Conservation (phyloP, 2,797 vertebrate species). For the Helarctos malayanus region DNA sequence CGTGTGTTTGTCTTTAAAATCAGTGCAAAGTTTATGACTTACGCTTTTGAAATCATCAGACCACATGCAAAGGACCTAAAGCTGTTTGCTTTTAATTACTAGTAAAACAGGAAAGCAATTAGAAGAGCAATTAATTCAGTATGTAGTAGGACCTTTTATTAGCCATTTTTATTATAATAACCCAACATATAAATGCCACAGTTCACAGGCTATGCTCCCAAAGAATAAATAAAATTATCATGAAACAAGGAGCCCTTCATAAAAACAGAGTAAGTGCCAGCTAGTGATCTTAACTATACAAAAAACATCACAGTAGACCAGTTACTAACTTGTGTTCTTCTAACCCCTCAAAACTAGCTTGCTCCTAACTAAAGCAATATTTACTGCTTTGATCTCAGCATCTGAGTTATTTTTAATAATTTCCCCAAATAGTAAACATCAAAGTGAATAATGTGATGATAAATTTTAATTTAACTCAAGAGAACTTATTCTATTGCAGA, state of each 20-base stretch:
- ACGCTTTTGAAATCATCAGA: conserved; percentile 61
- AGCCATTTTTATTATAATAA: conserved; percentile 53
- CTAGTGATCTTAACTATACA: background rate
- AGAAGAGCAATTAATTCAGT: conserved; percentile 64
- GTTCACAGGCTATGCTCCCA: background rate
- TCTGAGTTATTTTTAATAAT: conserved; percentile 19
- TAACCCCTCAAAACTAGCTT: background rate
- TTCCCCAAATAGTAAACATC: background rate
- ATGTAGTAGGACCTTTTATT: conserved; percentile 49
- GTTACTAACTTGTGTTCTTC: background rate
- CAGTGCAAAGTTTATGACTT: conserved; percentile 61
- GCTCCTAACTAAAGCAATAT: background rate
- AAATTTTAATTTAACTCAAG: conserved; percentile 40
- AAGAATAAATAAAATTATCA: conserved; percentile 58
- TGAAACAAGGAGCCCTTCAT: background rate
- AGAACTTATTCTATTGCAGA: conserved; percentile 3
- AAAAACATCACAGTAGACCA: background rate
- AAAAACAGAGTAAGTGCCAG: background rate
- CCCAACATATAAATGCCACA: conserved; percentile 22
- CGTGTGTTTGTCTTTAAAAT: conserved; percentile 75
- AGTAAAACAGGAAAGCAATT: conserved; percentile 72
- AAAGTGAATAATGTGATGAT: background rate
- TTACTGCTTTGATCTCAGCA: background rate
- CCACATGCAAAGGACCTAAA: conserved; percentile 63
- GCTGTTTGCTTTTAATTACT: conserved; percentile 70